Base-by-base conservation (phyloP, 1,140 invertebrate genomes). In the Brachionus plicatilis region DNA sequence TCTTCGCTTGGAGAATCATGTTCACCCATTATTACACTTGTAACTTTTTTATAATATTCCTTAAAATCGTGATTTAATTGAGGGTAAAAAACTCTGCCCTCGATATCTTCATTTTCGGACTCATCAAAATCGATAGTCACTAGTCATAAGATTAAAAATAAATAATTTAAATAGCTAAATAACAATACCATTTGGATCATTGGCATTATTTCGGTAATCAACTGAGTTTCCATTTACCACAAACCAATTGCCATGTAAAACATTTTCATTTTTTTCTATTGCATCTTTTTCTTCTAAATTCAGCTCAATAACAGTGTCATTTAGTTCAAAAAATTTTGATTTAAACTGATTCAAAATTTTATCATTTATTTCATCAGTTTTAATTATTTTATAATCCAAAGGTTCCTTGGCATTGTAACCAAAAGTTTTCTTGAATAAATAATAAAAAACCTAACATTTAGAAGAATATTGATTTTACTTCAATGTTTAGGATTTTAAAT, bases 321-420 rank as follows among this genome's bases (percentile, higher is more conserved):
- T 50, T 76, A 76, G 50, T 50, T 76, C 72, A 50, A 47, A 76
- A 76, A 76, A 76, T 29, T 47, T 50, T 50, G 72, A 50, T 50
- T 76, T 76, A 76, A 50, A 76, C 24, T 76, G 72, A 76, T 29
- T 76, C 11, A 76, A 76, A 47, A 76, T 45, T 50, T 76, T 76
- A 5, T 76, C 72, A 27, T 50, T 76, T 50, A 76, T 4, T 24
- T 76, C 20, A 50, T 76, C 72, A 27, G 72, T 76, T 47, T 47
- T 76, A 14, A 76, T 24, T 11, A 17, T 37, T 4, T 76, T 6
- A 50, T 50, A 76, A 0, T 29, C 24, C 17, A 82, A 45, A 43
- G 79, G 79, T 33, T 82, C 79, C 37, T 3, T 65, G 12, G 33
- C 17, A 45, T 9, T 17, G 24, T 82, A 82, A 6, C 79, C 79